Evolutionary conservation across 2,113 vertebrate genomes (phyloP).

Genomic region (Zosterops lateralis): DNA sequence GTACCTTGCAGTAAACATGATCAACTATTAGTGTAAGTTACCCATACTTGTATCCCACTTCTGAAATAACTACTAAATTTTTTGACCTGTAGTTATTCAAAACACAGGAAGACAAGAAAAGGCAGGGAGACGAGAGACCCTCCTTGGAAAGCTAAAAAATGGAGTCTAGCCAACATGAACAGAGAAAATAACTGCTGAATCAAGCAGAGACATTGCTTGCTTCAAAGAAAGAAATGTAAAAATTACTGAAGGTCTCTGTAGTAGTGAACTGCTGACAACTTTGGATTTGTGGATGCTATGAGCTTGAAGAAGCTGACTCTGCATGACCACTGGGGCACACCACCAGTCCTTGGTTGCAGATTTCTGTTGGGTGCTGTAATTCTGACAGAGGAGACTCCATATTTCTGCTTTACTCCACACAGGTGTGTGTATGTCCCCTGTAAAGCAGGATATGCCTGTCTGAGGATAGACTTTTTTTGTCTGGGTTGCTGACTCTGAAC

Average conservation of each 20-base stretch:
- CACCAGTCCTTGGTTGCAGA: background rate
- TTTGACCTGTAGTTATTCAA: background rate
- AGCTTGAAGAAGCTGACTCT: background rate
- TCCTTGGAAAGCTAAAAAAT: background rate
- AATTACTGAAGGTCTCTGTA: background rate
- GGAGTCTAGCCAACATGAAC: background rate
- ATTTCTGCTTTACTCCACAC: background rate
- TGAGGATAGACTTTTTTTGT: background rate
- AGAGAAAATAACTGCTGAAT: background rate
- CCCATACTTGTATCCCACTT: background rate
- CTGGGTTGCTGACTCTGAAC: background rate
- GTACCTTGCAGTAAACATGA: background rate
- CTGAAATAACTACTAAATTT: background rate
- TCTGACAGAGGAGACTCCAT: background rate
- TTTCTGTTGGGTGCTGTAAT: background rate
- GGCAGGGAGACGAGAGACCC: background rate
- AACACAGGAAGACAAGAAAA: background rate
- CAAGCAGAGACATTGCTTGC: background rate
- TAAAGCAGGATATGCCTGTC: background rate
- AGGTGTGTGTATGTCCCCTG: background rate
- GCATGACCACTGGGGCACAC: background rate
- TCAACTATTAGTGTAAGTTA: background rate
- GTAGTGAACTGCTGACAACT: background rate
- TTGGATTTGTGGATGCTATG: background rate
- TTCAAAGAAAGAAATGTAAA: background rate